A percentile compares a stretch with the other conserved stretches of the same genome.
phyloP scores from a whole-genome alignment of 2,113 vertebrate genomes.

The Silurus asotus region DNA sequence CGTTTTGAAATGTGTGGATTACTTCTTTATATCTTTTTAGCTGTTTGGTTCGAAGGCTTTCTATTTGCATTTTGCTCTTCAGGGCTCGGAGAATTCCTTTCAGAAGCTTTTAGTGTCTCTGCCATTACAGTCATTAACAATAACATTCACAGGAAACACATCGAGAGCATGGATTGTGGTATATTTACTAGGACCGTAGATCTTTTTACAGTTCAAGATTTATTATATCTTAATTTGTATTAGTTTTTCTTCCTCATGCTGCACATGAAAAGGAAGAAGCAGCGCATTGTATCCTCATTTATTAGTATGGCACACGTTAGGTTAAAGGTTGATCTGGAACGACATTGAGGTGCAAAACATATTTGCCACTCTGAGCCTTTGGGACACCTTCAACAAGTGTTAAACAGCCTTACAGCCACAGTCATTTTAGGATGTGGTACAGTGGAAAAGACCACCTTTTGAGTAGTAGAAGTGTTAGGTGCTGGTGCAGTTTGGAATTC shows the following conservation, averaged over 20 bases:
- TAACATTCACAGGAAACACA: conserved; percentile 2
- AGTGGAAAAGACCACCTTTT: not conserved
- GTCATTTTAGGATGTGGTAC: not conserved
- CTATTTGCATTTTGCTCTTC: conserved; percentile 41
- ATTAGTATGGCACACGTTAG: not conserved
- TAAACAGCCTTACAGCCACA: not conserved
- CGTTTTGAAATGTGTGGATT: conserved; percentile 38
- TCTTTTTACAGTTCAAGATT: conserved; percentile 16
- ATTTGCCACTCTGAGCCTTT: not conserved
- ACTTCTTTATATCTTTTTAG: conserved; percentile 31
- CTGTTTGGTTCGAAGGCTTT: conserved; percentile 44
- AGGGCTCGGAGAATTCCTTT: conserved; percentile 25
- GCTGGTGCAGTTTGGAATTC: not conserved
- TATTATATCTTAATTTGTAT: conserved; percentile 8
- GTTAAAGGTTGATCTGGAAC: not conserved
- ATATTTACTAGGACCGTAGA: not conserved
- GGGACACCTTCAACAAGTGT: conserved; percentile 6
- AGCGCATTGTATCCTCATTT: not conserved
- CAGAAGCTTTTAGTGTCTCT: conserved; percentile 4
- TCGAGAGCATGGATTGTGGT: not conserved
- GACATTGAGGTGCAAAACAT: not conserved
- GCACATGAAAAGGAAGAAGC: not conserved
- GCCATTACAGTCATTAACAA: conserved; percentile 12
- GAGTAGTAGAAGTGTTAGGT: not conserved
- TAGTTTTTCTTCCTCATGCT: not conserved